These are phyloP conservation scores for Hydrocynus forskahlii DNA, from an alignment of 2,797 vertebrate species.

Conservation along the genomic window DNA sequence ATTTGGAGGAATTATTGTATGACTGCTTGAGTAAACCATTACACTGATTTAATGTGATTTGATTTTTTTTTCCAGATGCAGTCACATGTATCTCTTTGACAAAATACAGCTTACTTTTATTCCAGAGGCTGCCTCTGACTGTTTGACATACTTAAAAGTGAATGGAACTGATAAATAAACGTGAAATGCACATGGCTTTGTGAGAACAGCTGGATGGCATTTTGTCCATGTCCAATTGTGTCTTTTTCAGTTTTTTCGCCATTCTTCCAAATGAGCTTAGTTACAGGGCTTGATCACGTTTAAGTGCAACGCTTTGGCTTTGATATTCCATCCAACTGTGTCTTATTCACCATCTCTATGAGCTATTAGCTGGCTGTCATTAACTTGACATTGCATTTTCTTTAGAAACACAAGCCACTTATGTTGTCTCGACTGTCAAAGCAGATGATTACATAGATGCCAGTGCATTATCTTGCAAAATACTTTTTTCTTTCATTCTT, in stretches of 20 bases:
- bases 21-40: neutral
- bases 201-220: constrained; percentile 16
- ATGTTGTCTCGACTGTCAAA: constrained; percentile 40
- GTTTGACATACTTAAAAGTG: neutral
- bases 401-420: constrained; percentile 28
- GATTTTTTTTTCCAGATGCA: neutral
- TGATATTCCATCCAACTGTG: constrained; percentile 45
- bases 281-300: constrained; percentile 54
- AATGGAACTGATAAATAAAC: neutral
- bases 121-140: neutral
- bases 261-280: constrained; percentile 51
- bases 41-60: neutral
- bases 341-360: constrained; percentile 50
- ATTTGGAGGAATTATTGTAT: constrained; percentile 3
- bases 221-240: constrained; percentile 43
- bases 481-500: constrained; percentile 12
- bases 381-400: constrained; percentile 53
- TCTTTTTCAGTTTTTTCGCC: constrained; percentile 36
- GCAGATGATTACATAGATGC: constrained; percentile 38
- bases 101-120: neutral
- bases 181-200: constrained; percentile 1
- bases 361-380: constrained; percentile 53
- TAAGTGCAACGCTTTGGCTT: constrained; percentile 41
- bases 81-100: neutral
- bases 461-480: constrained; percentile 28